Percentiles rank a stretch among this genome's conserved stretches.
Conservation (phyloP, 2,797 vertebrate species). For the Urosaurus nigricauda region DNA sequence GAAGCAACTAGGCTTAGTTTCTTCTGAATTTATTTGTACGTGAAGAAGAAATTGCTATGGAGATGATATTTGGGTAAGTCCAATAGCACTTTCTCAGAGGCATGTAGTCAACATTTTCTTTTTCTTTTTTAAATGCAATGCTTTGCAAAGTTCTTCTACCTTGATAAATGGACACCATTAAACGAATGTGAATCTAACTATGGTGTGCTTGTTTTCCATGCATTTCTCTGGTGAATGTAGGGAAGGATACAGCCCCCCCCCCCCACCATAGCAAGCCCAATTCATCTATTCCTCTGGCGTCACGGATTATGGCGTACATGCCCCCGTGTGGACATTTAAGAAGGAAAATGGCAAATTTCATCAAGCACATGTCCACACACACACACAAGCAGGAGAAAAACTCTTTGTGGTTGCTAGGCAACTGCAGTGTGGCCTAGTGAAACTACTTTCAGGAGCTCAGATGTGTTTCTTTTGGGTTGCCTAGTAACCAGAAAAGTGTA, state of each 20-base stretch:
- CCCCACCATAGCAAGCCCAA: not conserved
- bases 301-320: not conserved
- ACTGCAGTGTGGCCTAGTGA: not conserved
- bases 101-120: not conserved
- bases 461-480: not conserved
- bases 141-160: not conserved
- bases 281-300: not conserved
- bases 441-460: not conserved
- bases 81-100: not conserved
- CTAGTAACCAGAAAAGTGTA: not conserved
- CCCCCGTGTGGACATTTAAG: not conserved
- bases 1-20: too few species aligned
- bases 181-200: not conserved
- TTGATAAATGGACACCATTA: not conserved
- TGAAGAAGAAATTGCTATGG: not conserved
- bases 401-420: not conserved
- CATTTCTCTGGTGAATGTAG: too few species aligned
- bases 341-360: not conserved
- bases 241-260: not conserved
- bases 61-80: not conserved
- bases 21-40: not conserved
- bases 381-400: too few species aligned
- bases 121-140: not conserved
- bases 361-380: too few species aligned
- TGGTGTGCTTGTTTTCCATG: not conserved